Percentiles rank a stretch among this genome's conserved stretches.
phyloP scores from a whole-genome alignment of 2,888 invertebrate genomes.

The Tortricodes alternella region DNA sequence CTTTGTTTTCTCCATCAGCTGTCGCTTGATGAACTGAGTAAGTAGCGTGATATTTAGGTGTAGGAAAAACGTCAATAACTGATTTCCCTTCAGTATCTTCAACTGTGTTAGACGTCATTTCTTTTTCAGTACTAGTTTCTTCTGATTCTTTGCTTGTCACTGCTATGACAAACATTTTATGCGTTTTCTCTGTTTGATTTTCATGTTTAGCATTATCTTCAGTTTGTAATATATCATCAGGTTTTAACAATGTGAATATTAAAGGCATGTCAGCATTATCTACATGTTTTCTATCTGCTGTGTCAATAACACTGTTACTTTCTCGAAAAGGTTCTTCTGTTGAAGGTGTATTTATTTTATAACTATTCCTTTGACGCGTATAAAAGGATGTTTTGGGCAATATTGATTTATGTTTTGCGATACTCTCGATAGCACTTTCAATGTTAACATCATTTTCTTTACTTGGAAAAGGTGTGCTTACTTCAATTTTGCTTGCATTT shows the following conservation, averaged over 20 bases:
- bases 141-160: slow-evolving; percentile 66
- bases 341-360: slow-evolving; percentile 42
- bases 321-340: slow-evolving; percentile 41
- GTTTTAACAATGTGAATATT: slow-evolving; percentile 58
- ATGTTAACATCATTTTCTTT: slow-evolving; percentile 35
- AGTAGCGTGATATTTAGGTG: slow-evolving; percentile 67
- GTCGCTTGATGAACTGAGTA: slow-evolving; percentile 56
- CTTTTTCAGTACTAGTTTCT: slow-evolving; percentile 56
- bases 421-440: slow-evolving; percentile 35
- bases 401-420: slow-evolving; percentile 45
- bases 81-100: slow-evolving; percentile 54
- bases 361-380: slow-evolving; percentile 55
- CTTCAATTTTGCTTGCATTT: slow-evolving; percentile 43
- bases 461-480: slow-evolving; percentile 38
- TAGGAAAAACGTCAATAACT: slow-evolving; percentile 44
- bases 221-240: slow-evolving; percentile 43
- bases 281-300: slow-evolving; percentile 53
- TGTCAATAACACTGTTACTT: slow-evolving; percentile 29
- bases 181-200: slow-evolving; percentile 42
- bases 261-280: slow-evolving; percentile 58
- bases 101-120: slow-evolving; percentile 44
- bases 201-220: slow-evolving; percentile 38
- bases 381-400: slow-evolving; percentile 70
- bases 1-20: slow-evolving; percentile 43
- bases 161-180: slow-evolving; percentile 58